Conservation (phyloP, 2,888 invertebrate genomes). For the Philereme vetulata region DNA sequence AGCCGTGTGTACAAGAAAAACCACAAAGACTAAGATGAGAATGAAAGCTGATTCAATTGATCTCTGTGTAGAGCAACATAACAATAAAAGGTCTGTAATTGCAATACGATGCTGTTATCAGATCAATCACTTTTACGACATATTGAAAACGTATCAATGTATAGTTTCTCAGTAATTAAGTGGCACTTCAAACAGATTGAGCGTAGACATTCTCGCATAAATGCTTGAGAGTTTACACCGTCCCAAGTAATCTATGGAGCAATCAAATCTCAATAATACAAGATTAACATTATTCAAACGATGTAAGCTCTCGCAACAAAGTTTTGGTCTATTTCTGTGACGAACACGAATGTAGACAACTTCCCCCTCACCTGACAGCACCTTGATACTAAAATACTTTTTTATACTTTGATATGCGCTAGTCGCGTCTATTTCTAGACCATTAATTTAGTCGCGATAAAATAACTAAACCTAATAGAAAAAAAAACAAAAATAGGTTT, state of each 20-base stretch:
- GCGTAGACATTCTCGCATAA: constrained; percentile 12
- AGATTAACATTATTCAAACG: constrained; percentile 19
- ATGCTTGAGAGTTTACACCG: constrained; percentile 7
- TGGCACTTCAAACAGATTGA: constrained; percentile 20
- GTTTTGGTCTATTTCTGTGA: background rate
- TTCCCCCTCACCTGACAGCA: too few relatives aligned
- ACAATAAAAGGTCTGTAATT: background rate
- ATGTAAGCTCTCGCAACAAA: background rate
- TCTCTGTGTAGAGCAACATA: background rate
- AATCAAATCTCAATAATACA: constrained; percentile 27
- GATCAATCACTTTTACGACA: constrained; percentile 35
- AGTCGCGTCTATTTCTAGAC: too few relatives aligned
- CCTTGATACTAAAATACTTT: too few relatives aligned
- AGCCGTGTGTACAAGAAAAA: too few relatives aligned
- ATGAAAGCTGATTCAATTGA: too few relatives aligned
- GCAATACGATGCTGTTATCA: constrained; percentile 5
- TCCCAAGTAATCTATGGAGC: constrained; percentile 18
- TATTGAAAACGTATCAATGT: constrained; percentile 31
- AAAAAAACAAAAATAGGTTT: too few relatives aligned
- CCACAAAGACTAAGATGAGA: too few relatives aligned
- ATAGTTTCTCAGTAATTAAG: constrained; percentile 19
- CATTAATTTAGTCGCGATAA: too few relatives aligned
- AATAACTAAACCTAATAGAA: too few relatives aligned
- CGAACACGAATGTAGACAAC: too few relatives aligned
- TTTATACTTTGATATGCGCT: too few relatives aligned